Evolutionary conservation across 2,888 invertebrate genomes (phyloP), one percentile per base, ranked within the genome.

Genomic region (Cephus rjabovi): DNA sequence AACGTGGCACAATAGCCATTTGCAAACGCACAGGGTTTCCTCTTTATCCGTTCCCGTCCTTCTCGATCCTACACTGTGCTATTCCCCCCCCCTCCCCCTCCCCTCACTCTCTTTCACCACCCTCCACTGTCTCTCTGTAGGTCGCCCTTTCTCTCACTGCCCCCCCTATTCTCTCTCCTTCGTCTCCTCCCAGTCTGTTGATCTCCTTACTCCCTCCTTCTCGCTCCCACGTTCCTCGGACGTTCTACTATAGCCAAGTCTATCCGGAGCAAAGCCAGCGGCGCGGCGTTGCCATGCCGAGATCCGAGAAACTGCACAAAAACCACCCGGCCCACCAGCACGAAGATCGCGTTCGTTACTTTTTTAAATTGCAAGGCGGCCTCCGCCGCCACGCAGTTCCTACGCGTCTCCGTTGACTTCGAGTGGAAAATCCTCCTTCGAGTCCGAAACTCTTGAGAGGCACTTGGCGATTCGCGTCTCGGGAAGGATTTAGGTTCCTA

Each of bases 241-340:
- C 73, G 75, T 31, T 75, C 70, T 37, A 75, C 81, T 70, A 79
- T 74, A 75, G 81, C 74, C 76, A 76, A 79, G 77, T 75, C 81
- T 79, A 85, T 84, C 80, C 83, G 83, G 83, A 82, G 82, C 83
- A 81, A 80, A 82, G 82, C 82, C 84, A 82, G 89, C 89, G 80
- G 78, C 87, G 35, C 35, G 35, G 77, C 87, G 90, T 90, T 90
- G 90, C 90, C 90, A 89, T 85, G 84, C 88, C 85, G 79, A 82
- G 83, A 84, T 86, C 87, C 85, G 82, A 87, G 88, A 86, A 88
- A 88, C 86, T 88, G 84, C 85, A 86, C 86, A 89, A 90, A 89
- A 89, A 89, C 84, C 86, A 82, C 85, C 84, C 83, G 83, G 81
- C 84, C 86, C 83, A 81, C 82, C 82, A 82, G 81, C 76, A 73